Evolutionary conservation across 2,888 invertebrate species (phyloP), one percentile per base, ranked within the genome.

Genomic region (Pterostichus madidus): DNA sequence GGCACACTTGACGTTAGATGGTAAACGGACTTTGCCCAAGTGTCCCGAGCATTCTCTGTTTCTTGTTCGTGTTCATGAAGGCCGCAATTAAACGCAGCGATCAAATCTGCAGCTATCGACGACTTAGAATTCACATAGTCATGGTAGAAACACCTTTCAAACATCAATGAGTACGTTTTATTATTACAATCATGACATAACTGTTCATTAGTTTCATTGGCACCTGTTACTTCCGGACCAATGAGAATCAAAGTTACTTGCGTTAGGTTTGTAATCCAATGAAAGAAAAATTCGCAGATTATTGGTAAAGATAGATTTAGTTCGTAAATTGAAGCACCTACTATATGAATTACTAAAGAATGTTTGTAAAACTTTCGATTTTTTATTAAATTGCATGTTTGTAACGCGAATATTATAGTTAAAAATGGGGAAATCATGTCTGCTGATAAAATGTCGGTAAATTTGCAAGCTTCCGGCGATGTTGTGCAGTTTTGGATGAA

Each of bases 41-140:
- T 84, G 84, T 88, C 87, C 31, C 32, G 6, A n/a, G n/a, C 56
- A 11, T 13, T 46, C 7, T 17, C 13, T 13, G 80, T 83, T 5
- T 82, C 61, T 24, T 84, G 84, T 80, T 85, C 83, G 83, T 84
- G 86, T 83, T 88, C 88, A 85, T 89, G 88, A 75, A 89, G 84
- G 31, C 89, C 89, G 85, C 88, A 88, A 84, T 89, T 89, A 83
- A 88, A 88, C 0, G 87, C 87, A 8, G 88, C 86, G 15, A 88
- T 86, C 46, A 88, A 64, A 85, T 88, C 87, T n/a, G 89, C 88
- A 68, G 84, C 84, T 76, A 85, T 61, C 11, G 8, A 15, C 10
- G 49, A 75, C 32, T 86, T 68, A 32, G 83, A 56, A 46, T 84
- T 83, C 5, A 86, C 84, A 59, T 86, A 85, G 49, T 88, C 86